These are phyloP conservation scores for Chelonia mydas DNA, from an alignment of 2,797 vertebrate genomes.

Conservation along the genomic window DNA sequence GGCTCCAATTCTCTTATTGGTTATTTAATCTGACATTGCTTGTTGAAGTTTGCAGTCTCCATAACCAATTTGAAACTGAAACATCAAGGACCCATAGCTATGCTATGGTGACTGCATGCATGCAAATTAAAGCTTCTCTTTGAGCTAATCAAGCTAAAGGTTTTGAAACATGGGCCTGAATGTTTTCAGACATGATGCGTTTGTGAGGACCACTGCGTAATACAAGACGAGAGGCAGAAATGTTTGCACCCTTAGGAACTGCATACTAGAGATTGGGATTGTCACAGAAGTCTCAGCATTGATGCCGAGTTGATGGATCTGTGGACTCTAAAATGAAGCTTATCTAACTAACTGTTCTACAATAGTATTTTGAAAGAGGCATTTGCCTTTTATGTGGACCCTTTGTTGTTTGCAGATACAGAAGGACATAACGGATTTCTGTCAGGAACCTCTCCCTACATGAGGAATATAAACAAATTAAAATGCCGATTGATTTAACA, in stretches of 20 bases:
- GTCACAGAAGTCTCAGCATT: neutral
- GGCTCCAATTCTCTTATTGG: neutral
- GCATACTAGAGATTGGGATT: neutral
- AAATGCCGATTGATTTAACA: neutral
- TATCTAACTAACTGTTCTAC: neutral
- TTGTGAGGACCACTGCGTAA: neutral
- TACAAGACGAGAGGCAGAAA: neutral
- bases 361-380: neutral
- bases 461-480: neutral
- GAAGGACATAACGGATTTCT: neutral
- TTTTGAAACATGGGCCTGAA: neutral
- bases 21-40: neutral
- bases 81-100: neutral
- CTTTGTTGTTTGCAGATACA: neutral
- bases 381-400: neutral
- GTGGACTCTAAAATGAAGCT: rapidly evolving
- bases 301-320: neutral
- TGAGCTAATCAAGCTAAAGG: neutral
- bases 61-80: neutral
- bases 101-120: neutral
- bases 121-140: neutral
- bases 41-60: neutral
- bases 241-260: neutral
- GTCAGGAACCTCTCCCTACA: neutral
- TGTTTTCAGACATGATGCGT: neutral